These are phyloP conservation scores for Phallusia fumigata DNA, from an alignment of 23 tunicate genomes.

Conservation along the genomic window DNA sequence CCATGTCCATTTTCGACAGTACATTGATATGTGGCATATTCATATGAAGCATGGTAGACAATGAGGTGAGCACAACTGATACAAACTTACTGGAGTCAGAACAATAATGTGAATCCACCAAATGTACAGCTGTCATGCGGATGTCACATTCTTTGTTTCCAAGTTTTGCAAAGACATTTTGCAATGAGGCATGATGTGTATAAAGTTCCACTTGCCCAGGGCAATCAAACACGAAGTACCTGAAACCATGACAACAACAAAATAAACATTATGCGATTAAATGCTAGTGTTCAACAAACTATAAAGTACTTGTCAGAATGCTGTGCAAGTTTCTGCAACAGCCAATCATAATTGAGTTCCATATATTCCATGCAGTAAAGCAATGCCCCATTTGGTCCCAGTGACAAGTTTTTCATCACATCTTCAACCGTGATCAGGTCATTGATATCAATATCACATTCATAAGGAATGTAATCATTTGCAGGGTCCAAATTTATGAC, in stretches of 20 bases:
- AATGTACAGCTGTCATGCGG: constrained; percentile 75
- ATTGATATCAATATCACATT: constrained; percentile 79
- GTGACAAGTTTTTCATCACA: constrained; percentile 82
- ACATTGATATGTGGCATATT: constrained; percentile 89
- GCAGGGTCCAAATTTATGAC: constrained; percentile 97
- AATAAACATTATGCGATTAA: too few relatives aligned
- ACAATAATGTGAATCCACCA: constrained; percentile 91
- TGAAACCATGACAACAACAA: constrained; percentile 3
- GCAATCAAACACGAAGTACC: constrained; percentile 90
- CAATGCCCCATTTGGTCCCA: constrained; percentile 96
- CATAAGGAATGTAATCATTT: constrained; percentile 81
- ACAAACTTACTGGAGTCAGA: constrained; percentile 77
- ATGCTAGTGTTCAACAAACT: not conserved
- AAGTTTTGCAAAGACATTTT: constrained; percentile 63
- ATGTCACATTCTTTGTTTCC: constrained; percentile 39
- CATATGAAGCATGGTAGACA: constrained; percentile 92
- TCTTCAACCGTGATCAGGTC: constrained; percentile 93
- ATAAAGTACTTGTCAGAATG: constrained; percentile 56
- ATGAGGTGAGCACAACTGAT: constrained; percentile 79
- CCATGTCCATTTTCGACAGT: constrained; percentile 92
- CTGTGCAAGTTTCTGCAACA: constrained; percentile 58
- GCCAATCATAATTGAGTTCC: constrained; percentile 81
- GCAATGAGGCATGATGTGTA: constrained; percentile 77
- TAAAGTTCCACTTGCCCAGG: constrained; percentile 97
- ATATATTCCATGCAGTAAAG: constrained; percentile 94